These are phyloP conservation scores for Lichenostomus cassidix DNA, from an alignment of 2,113 vertebrate species.

Conservation along the genomic window DNA sequence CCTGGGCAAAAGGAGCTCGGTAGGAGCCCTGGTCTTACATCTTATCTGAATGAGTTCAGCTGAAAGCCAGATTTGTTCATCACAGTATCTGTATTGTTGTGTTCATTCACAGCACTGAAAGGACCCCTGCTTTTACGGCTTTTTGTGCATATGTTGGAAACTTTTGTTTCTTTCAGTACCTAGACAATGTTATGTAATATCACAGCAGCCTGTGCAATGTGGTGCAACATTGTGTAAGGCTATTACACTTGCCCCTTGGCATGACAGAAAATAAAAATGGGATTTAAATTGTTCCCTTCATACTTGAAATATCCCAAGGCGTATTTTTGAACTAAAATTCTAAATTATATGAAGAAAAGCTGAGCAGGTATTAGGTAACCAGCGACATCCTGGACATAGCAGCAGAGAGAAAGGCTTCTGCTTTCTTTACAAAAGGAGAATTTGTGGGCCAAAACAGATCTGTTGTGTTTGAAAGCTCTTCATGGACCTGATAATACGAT, in stretches of 20 bases:
- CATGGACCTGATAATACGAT: neutral
- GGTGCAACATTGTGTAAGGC: slow-evolving; percentile 13
- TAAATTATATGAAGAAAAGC: neutral
- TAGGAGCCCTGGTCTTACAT: neutral
- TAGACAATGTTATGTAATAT: neutral
- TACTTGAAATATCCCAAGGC: slow-evolving; percentile 28
- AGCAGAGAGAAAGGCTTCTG: neutral
- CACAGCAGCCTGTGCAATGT: neutral
- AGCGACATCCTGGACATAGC: neutral
- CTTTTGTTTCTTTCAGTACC: neutral
- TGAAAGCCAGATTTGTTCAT: neutral
- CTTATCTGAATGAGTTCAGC: neutral
- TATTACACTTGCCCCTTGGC: slow-evolving; percentile 23
- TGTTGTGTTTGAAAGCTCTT: neutral
- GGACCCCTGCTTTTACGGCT: neutral
- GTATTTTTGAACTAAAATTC: neutral
- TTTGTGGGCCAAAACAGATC: neutral
- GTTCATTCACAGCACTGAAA: neutral
- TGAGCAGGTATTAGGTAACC: neutral
- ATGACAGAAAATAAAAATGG: slow-evolving; percentile 14
- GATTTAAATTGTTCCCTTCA: slow-evolving; percentile 2
- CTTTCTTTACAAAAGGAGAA: neutral
- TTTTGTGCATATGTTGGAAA: neutral
- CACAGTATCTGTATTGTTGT: neutral
- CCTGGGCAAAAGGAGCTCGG: neutral